Evolutionary conservation across 2,888 invertebrate genomes (phyloP).

Genomic region (Cephus spinipes): DNA sequence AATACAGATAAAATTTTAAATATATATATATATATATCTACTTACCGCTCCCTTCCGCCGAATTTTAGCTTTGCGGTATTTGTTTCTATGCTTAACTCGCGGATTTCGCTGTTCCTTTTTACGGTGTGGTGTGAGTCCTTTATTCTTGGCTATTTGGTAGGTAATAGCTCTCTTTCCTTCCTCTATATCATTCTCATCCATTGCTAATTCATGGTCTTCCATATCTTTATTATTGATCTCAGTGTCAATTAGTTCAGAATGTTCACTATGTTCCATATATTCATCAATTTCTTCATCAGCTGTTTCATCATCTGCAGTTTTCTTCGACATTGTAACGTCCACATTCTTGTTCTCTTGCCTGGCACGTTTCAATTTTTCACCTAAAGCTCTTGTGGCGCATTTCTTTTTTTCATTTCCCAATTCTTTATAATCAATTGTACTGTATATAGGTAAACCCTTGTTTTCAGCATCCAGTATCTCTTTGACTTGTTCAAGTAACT

Average conservation of each 20-base stretch:
- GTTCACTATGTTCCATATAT: conserved; percentile 31
- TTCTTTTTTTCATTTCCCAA: conserved; percentile 50
- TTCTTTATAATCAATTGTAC: conserved; percentile 37
- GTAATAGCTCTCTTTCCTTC: conserved; percentile 85
- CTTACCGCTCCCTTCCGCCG: conserved; percentile 91
- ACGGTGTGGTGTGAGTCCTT: conserved; percentile 89
- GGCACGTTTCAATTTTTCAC: conserved; percentile 1
- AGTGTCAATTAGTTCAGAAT: conserved; percentile 19
- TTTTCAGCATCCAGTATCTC: conserved; percentile 71
- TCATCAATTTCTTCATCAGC: conserved; percentile 27
- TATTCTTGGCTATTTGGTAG: conserved; percentile 95
- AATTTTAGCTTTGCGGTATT: conserved; percentile 92
- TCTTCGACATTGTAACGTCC: conserved; percentile 61
- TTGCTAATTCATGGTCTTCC: conserved; percentile 52
- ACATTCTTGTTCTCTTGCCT: conserved; percentile 24
- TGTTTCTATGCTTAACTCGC: conserved; percentile 92
- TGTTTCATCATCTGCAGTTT: conserved; percentile 56
- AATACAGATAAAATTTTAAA: not conserved
- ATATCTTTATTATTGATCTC: conserved; percentile 48
- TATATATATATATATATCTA: conserved; percentile 18
- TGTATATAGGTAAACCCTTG: conserved; percentile 65
- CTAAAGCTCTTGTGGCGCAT: conserved; percentile 32
- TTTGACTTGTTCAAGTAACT: conserved; percentile 77
- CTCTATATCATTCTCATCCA: conserved; percentile 34
- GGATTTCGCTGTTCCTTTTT: conserved; percentile 96